Evolutionary conservation across 2,888 invertebrate genomes (phyloP).

Genomic region (Sminthurides aquaticus): DNA sequence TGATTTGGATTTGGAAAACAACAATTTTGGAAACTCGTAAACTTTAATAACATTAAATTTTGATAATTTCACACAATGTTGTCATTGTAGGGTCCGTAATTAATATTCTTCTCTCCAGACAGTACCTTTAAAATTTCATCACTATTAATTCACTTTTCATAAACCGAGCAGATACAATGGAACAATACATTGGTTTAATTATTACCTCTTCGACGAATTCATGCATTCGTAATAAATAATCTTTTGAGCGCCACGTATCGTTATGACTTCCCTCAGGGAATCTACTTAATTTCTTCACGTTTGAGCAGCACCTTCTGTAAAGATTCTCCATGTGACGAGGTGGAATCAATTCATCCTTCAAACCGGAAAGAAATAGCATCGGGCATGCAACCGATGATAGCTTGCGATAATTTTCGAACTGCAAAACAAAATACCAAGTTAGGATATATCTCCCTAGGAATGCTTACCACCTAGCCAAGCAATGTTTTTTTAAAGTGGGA

Average conservation of each 20-base stretch:
- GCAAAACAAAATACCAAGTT: conserved; percentile 30
- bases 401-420: conserved; percentile 56
- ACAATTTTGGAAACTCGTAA: neutral
- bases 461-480: too few relatives aligned
- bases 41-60: neutral
- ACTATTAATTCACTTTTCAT: too few relatives aligned
- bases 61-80: conserved; percentile 34
- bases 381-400: conserved; percentile 66
- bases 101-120: conserved; percentile 15
- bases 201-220: conserved; percentile 48
- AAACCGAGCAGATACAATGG: neutral
- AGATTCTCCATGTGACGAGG: conserved; percentile 81
- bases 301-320: conserved; percentile 65
- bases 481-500: neutral
- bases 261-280: conserved; percentile 88
- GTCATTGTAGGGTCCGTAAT: conserved; percentile 35
- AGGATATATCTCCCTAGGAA: neutral
- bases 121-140: conserved; percentile 18
- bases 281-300: conserved; percentile 67
- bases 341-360: conserved; percentile 78
- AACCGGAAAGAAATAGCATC: conserved; percentile 78
- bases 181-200: neutral
- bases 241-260: conserved; percentile 85
- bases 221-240: conserved; percentile 55
- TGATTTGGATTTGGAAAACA: too few relatives aligned